These are phyloP conservation scores for Pyrochroa serraticornis DNA, from an alignment of 2,888 invertebrate species.

Conservation along the genomic window DNA sequence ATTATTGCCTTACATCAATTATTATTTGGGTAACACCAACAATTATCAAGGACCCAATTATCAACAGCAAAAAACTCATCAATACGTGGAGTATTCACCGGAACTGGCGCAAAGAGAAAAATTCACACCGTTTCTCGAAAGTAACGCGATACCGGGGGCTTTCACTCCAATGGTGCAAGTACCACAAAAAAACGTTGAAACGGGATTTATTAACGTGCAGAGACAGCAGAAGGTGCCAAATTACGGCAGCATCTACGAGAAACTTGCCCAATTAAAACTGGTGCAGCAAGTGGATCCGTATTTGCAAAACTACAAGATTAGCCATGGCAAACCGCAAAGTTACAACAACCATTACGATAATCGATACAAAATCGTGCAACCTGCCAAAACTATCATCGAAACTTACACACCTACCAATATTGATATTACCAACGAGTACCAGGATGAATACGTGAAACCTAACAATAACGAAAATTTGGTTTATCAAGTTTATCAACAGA, in stretches of 20 bases:
- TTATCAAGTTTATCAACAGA: slow-evolving; percentile 44
- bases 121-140: slow-evolving; percentile 62
- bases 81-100: slow-evolving; percentile 30
- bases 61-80: slow-evolving; percentile 12
- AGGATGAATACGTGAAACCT: slow-evolving; percentile 1
- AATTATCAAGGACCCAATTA: slow-evolving; percentile 52
- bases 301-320: slow-evolving; percentile 8
- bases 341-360: slow-evolving; percentile 23
- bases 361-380: slow-evolving; percentile 29
- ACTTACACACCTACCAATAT: slow-evolving; percentile 53
- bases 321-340: slow-evolving; percentile 25
- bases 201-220: slow-evolving; percentile 21
- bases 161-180: slow-evolving; percentile 59
- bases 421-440: slow-evolving; percentile 43
- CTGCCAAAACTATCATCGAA: slow-evolving; percentile 49
- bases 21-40: slow-evolving; percentile 59
- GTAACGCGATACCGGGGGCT: slow-evolving; percentile 63
- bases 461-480: slow-evolving; percentile 5
- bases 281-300: slow-evolving; percentile 36
- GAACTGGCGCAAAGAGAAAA: slow-evolving; percentile 36
- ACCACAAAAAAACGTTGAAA: slow-evolving; percentile 28
- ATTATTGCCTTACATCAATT: slow-evolving; percentile 83
- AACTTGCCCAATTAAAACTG: slow-evolving; percentile 53
- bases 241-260: slow-evolving; percentile 54
- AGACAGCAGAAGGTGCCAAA: slow-evolving; percentile 41